These are phyloP conservation scores for Temnothorax longispinosus DNA, from an alignment of 1,140 invertebrate species.

Conservation along the genomic window DNA sequence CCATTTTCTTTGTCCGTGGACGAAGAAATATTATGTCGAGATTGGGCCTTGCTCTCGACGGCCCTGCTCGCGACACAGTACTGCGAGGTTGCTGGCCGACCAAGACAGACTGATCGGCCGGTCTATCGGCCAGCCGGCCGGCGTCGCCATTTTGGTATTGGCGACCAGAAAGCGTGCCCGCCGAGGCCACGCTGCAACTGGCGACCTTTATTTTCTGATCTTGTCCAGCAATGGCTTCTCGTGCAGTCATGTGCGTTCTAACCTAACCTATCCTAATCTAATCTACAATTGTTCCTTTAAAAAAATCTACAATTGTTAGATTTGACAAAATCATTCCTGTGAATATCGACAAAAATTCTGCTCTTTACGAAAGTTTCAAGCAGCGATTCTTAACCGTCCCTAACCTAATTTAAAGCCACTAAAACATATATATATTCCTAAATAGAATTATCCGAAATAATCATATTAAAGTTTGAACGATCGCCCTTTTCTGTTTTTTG, in stretches of 20 bases:
- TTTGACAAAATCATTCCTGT: neutral
- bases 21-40: neutral
- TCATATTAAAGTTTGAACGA: neutral
- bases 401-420: neutral
- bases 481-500: neutral
- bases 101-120: conserved; percentile 72
- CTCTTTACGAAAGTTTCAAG: neutral
- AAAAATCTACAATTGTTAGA: neutral
- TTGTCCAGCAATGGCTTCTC: conserved; percentile 18
- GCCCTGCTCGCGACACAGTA: conserved; percentile 65
- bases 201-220: conserved; percentile 74
- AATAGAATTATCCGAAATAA: neutral
- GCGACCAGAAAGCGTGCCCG: conserved; percentile 80
- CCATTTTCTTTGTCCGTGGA: too few relatives aligned
- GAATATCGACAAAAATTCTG: neutral
- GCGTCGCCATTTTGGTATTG: conserved; percentile 85
- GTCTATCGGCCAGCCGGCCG: conserved; percentile 77
- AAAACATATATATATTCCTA: neutral
- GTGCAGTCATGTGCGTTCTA: neutral
- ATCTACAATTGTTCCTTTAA: neutral
- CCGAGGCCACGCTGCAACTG: conserved; percentile 75
- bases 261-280: conserved; percentile 28
- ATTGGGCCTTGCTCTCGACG: neutral
- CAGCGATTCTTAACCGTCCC: neutral
- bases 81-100: conserved; percentile 80